phyloP scores from a whole-genome alignment of 2,888 invertebrate species.

The Xestia sexstrigata region DNA sequence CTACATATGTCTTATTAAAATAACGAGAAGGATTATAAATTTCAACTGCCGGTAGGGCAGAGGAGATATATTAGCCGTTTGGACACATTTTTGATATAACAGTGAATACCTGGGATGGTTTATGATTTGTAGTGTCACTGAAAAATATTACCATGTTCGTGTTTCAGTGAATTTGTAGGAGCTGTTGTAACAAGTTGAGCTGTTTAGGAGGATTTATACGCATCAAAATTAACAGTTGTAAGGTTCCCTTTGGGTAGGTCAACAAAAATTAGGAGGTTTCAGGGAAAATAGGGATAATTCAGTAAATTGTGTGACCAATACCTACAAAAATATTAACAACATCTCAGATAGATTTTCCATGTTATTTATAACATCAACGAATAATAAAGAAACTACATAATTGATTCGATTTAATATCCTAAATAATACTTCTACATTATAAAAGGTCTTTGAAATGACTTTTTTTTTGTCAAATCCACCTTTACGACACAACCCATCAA shows the following conservation, averaged over 20 bases:
- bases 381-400: not conserved
- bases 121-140: slow-evolving; percentile 60
- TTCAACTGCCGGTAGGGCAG: slow-evolving; percentile 78
- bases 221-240: not conserved
- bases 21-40: slow-evolving; percentile 79
- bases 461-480: not conserved
- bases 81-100: slow-evolving; percentile 67
- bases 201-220: slow-evolving; percentile 20
- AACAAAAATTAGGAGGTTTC: not conserved
- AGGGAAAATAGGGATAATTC: not conserved
- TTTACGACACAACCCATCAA: slow-evolving; percentile 19
- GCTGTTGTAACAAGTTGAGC: slow-evolving; percentile 18
- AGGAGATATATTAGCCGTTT: slow-evolving; percentile 60
- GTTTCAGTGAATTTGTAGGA: slow-evolving; percentile 37
- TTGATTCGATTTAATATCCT: not conserved
- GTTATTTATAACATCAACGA: not conserved
- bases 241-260: not conserved
- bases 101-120: slow-evolving; percentile 61
- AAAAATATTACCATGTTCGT: slow-evolving; percentile 55
- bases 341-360: not conserved
- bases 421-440: not conserved
- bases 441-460: not conserved
- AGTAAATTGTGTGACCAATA: not conserved
- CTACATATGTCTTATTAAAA: slow-evolving; percentile 73
- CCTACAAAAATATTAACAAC: not conserved